Conservation (phyloP, 2,888 invertebrate genomes). For the Heterodera filipjevi region DNA sequence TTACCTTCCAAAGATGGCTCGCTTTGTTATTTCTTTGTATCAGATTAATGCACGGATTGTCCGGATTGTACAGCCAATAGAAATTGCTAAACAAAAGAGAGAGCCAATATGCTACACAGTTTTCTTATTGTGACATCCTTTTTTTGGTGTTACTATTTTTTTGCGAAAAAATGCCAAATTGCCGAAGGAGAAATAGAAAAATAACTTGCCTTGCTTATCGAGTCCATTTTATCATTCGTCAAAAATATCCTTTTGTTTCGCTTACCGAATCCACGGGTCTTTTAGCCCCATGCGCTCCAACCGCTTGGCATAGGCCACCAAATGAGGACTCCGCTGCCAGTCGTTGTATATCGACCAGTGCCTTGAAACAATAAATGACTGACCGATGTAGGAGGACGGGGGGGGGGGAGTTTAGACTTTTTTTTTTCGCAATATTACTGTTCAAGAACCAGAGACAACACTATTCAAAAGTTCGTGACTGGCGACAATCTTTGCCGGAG, state of each 20-base stretch:
- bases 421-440: neutral
- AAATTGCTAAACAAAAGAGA: neutral
- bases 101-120: neutral
- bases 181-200: no score
- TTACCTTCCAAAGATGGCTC: neutral
- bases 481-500: no score
- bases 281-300: constrained; percentile 60
- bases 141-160: neutral
- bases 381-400: no score
- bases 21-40: neutral
- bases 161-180: neutral
- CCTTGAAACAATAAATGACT: constrained; percentile 15
- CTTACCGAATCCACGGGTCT: constrained; percentile 63
- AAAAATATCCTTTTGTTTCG: neutral
- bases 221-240: no score
- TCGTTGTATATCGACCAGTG: constrained; percentile 61
- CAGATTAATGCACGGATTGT: neutral
- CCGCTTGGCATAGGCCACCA: constrained; percentile 56
- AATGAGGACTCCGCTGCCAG: constrained; percentile 56
- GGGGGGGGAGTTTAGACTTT: no score
- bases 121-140: neutral
- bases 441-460: no score
- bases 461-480: no score
- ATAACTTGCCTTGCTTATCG: no score
- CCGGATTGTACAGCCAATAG: neutral